Evolutionary conservation across 2,797 vertebrate species (phyloP).

Genomic region (Etheostoma perlongum): DNA sequence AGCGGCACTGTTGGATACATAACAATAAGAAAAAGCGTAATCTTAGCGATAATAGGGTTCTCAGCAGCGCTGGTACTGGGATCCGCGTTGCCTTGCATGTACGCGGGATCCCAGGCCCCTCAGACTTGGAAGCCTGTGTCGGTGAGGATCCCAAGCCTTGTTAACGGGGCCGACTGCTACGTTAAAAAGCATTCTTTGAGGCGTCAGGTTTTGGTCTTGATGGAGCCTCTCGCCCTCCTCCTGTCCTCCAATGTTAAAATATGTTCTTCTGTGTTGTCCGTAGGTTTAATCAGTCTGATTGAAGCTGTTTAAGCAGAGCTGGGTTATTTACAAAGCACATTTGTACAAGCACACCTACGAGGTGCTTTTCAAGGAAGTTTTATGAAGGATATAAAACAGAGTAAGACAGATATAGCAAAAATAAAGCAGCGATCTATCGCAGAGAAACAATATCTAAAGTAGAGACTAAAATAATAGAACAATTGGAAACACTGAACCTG

Average conservation of each 20-base stretch:
- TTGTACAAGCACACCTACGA: neutral
- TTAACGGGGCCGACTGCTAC: too few relatives aligned
- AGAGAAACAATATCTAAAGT: neutral
- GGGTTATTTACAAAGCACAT: neutral
- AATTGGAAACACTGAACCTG: neutral
- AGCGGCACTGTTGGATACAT: too few relatives aligned
- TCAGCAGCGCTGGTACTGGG: too few relatives aligned
- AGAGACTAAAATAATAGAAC: neutral
- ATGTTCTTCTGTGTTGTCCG: slow-evolving; percentile 8
- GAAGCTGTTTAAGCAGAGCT: slow-evolving; percentile 1
- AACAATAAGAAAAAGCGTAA: too few relatives aligned
- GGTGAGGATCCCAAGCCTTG: too few relatives aligned
- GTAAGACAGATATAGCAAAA: slow-evolving; percentile 8
- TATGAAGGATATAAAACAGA: neutral
- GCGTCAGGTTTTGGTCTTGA: too few relatives aligned
- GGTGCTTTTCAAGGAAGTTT: neutral
- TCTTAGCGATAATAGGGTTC: too few relatives aligned
- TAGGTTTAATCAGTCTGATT: slow-evolving; percentile 17
- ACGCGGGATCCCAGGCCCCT: too few relatives aligned
- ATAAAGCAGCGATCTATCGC: neutral
- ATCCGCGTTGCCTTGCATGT: too few relatives aligned
- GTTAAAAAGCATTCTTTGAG: too few relatives aligned
- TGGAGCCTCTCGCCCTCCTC: too few relatives aligned
- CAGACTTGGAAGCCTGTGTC: too few relatives aligned
- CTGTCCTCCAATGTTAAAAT: neutral